These are phyloP conservation scores for Maniola jurtina DNA, from an alignment of 1,140 invertebrate genomes.

Conservation along the genomic window DNA sequence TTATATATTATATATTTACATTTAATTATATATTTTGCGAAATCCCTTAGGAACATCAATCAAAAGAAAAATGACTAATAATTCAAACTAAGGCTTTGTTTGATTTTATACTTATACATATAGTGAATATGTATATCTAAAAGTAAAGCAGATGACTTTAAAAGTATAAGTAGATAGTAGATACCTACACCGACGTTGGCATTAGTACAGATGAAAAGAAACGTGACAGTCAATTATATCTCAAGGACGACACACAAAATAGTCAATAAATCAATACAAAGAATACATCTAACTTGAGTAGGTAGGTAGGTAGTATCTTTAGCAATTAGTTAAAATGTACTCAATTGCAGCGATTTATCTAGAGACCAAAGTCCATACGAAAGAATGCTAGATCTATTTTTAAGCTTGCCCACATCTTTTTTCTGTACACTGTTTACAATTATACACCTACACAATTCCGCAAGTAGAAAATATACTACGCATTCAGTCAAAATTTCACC, in stretches of 20 bases:
- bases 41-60: too few species aligned
- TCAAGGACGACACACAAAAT: background rate
- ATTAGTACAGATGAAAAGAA: conserved; percentile 1
- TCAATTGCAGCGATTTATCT: conserved; percentile 19
- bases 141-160: background rate
- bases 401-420: conserved; percentile 2
- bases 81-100: background rate
- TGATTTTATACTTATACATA: background rate
- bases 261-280: background rate
- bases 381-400: conserved; percentile 22
- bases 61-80: too few species aligned
- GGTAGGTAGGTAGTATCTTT: conserved; percentile 9
- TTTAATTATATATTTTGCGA: too few species aligned
- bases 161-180: background rate
- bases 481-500: background rate
- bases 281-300: background rate
- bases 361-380: conserved; percentile 20
- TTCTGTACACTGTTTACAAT: background rate
- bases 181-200: background rate
- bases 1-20: too few species aligned
- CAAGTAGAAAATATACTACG: background rate
- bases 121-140: background rate
- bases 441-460: background rate
- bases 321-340: conserved; percentile 10
- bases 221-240: background rate